Conservation (phyloP, 2,113 vertebrate genomes). For the Pelodiscus sinensis region DNA sequence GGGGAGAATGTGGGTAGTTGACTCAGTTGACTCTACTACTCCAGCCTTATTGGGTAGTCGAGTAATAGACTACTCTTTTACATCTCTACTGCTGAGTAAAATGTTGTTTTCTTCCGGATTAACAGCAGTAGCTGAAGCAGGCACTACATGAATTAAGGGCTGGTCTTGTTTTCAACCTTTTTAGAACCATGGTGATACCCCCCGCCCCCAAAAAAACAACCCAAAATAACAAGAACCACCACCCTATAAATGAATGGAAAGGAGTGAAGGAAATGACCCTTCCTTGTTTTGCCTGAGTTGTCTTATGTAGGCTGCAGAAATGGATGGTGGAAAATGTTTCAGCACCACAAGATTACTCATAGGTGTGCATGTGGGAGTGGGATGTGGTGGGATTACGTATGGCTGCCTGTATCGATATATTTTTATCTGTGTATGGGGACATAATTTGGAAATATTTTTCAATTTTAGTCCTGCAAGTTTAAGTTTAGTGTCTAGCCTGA, state of each 20-base stretch:
- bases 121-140: neutral
- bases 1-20: too few relatives aligned
- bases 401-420: neutral
- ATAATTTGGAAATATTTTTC: neutral
- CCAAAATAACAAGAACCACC: neutral
- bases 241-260: neutral
- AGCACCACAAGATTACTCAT: neutral
- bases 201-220: too few relatives aligned
- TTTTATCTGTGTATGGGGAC: neutral
- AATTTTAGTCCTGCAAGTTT: neutral
- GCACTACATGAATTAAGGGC: slow-evolving; percentile 30
- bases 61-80: too few relatives aligned
- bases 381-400: too few relatives aligned
- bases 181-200: neutral
- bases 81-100: neutral
- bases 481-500: neutral
- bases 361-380: neutral
- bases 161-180: neutral
- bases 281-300: neutral
- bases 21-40: too few relatives aligned
- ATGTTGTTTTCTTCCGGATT: neutral
- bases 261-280: neutral
- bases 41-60: too few relatives aligned
- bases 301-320: fast-evolving
- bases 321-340: neutral